phyloP scores from a whole-genome alignment of 2,888 invertebrate species.

The Scrobipalpa atriplicella region DNA sequence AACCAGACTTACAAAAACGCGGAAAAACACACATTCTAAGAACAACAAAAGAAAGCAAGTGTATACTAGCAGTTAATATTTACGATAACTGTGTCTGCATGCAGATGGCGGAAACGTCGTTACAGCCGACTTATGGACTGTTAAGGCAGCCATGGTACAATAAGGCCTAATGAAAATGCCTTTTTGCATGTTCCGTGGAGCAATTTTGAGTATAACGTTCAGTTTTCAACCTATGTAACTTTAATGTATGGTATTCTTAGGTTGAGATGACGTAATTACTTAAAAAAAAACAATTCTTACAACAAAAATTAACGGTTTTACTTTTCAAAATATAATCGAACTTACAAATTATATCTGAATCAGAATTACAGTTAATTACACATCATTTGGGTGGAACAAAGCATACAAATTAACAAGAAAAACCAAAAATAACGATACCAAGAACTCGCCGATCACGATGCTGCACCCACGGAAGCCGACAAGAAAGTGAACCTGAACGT shows the following conservation, averaged over 20 bases:
- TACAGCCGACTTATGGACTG: slow-evolving; percentile 50
- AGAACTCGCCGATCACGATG: too few species aligned
- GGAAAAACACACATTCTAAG: background rate
- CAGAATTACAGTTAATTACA: too few species aligned
- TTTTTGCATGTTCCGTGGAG: slow-evolving; percentile 10
- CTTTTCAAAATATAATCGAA: too few species aligned
- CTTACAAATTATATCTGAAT: too few species aligned
- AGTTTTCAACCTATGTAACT: background rate
- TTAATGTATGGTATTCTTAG: background rate
- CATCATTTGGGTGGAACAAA: too few species aligned
- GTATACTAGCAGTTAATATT: slow-evolving; percentile 63
- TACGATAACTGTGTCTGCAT: slow-evolving; percentile 65
- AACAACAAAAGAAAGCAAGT: slow-evolving; percentile 33
- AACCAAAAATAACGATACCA: too few species aligned
- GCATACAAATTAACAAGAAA: too few species aligned
- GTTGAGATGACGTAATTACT: too few species aligned
- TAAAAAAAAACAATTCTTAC: too few species aligned
- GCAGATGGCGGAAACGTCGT: slow-evolving; percentile 60
- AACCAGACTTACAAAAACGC: background rate
- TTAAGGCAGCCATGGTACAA: slow-evolving; percentile 52
- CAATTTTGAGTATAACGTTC: slow-evolving; percentile 4
- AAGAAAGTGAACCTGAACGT: too few species aligned
- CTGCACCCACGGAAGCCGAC: too few species aligned
- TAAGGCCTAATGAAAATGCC: slow-evolving; percentile 50
- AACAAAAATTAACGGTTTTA: too few species aligned